phyloP scores from a whole-genome alignment of 37 sponge, comb jelly and placozoan genomes.

The Crambe crambe region DNA sequence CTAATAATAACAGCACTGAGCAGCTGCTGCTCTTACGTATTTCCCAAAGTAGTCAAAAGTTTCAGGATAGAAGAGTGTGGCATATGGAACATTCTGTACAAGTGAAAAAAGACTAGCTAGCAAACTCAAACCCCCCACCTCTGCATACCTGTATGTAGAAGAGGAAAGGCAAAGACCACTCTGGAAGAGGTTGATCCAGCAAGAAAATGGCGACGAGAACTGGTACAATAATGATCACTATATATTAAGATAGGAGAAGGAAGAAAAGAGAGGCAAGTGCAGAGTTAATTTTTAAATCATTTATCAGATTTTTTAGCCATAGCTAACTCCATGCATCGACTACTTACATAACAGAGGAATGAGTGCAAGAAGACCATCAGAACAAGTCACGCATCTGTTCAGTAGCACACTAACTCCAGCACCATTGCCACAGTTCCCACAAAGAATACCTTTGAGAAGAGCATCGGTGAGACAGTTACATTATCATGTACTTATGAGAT shows the following conservation, averaged over 20 bases:
- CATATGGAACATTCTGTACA: constrained; percentile 45
- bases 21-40: constrained; percentile 46
- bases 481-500: neutral
- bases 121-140: neutral
- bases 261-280: neutral
- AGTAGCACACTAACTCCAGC: constrained; percentile 64
- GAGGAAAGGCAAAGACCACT: constrained; percentile 38
- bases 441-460: constrained; percentile 48
- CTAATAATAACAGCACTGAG: neutral
- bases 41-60: constrained; percentile 37
- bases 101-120: neutral
- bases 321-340: neutral
- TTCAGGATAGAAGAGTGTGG: constrained; percentile 27
- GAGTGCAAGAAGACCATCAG: constrained; percentile 37
- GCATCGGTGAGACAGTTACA: neutral
- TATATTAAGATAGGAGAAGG: neutral
- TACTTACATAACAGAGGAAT: constrained; percentile 40
- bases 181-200: constrained; percentile 26
- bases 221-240: constrained; percentile 20
- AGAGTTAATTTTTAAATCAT: neutral
- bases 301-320: neutral
- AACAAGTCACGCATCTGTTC: constrained; percentile 54
- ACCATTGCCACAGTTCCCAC: constrained; percentile 61
- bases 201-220: constrained; percentile 12
- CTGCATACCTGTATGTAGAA: constrained; percentile 67